Percentiles rank a stretch among this genome's conserved stretches.
Conservation (phyloP, 2,797 vertebrate genomes). For the Heteromormyrus szaboi region DNA sequence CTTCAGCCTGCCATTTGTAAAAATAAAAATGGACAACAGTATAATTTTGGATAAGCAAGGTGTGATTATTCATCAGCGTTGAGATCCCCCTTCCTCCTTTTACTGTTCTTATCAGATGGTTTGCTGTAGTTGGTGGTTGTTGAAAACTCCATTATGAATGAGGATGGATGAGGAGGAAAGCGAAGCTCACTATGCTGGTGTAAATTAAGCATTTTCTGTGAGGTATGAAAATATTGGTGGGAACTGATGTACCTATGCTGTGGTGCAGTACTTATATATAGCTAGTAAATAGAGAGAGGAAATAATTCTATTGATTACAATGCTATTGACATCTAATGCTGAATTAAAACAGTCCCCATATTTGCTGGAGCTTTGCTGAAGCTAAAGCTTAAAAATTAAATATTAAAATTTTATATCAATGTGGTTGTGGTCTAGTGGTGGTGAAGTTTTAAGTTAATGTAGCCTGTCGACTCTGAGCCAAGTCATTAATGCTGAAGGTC, state of each 20-base stretch:
- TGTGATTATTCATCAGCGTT: neutral
- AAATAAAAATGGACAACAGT: neutral
- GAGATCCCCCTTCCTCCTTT: neutral
- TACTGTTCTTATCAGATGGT: neutral
- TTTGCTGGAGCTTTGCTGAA: neutral
- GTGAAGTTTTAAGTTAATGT: neutral
- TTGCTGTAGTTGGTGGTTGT: neutral
- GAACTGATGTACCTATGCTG: neutral
- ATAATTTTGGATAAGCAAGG: neutral
- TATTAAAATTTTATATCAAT: neutral
- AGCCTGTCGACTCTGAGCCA: neutral
- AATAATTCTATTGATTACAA: neutral
- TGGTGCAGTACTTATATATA: neutral
- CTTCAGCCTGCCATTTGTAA: neutral
- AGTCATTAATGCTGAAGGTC: neutral
- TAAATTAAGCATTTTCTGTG: neutral
- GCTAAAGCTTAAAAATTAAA: neutral
- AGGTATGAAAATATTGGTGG: neutral
- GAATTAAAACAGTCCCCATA: neutral
- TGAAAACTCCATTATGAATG: neutral
- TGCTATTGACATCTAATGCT: neutral
- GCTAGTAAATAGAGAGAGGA: neutral
- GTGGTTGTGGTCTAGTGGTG: neutral
- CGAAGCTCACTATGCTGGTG: neutral
- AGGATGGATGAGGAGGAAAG: neutral